phyloP scores from a whole-genome alignment of 2,888 invertebrate species.

The Ganaspis brasiliensis region DNA sequence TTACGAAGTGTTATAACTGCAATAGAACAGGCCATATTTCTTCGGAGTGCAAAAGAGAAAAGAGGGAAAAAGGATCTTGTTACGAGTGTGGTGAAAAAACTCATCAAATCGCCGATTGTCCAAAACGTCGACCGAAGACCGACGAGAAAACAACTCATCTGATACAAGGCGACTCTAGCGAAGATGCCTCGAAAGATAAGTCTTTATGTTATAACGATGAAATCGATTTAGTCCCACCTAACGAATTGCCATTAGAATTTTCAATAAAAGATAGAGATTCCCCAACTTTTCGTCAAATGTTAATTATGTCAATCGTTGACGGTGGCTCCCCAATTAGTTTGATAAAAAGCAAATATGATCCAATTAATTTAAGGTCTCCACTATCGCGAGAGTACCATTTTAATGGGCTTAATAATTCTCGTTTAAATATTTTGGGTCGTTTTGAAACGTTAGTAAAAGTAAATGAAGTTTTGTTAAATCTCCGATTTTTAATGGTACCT shows the following conservation, averaged over 20 bases:
- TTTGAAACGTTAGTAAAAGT: background rate
- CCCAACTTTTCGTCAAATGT: background rate
- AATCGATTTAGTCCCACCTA: background rate
- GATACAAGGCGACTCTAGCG: background rate
- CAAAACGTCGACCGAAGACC: background rate
- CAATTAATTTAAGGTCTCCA: background rate
- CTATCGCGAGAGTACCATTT: background rate
- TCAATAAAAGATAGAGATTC: background rate
- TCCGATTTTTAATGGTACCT: background rate
- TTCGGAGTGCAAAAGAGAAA: constrained; percentile 3
- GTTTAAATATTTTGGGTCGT: background rate
- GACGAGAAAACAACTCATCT: background rate
- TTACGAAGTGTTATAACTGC: constrained; percentile 18
- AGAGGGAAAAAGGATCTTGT: constrained; percentile 37
- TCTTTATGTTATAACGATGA: background rate
- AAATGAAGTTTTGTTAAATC: background rate
- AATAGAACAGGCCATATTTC: constrained; percentile 26
- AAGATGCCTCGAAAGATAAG: background rate
- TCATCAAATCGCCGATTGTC: constrained; percentile 41
- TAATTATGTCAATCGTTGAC: constrained; percentile 35
- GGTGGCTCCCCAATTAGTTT: constrained; percentile 24
- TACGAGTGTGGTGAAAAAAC: constrained; percentile 22
- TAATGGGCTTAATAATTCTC: background rate
- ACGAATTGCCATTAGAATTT: constrained; percentile 16
- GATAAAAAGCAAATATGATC: background rate